These are phyloP conservation scores for Corvus moneduloides DNA, from an alignment of 2,113 vertebrate species.

Conservation along the genomic window DNA sequence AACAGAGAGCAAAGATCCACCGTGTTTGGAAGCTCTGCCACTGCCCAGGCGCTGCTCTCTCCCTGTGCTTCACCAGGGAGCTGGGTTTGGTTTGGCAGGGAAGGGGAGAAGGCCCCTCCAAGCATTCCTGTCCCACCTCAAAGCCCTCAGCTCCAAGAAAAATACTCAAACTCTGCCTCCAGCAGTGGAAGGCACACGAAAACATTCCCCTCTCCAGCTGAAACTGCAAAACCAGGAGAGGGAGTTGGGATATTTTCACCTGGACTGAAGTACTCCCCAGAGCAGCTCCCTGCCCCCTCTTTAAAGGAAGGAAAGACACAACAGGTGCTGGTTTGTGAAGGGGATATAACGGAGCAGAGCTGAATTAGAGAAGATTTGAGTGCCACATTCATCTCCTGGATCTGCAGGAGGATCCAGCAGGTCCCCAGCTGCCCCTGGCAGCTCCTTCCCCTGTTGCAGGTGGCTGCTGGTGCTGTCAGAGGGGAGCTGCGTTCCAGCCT, in stretches of 20 bases:
- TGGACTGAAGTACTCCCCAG: background rate
- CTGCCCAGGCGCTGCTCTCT: background rate
- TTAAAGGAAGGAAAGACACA: background rate
- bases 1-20: background rate
- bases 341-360: background rate
- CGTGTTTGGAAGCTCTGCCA: fast-evolving
- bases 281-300: background rate
- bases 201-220: background rate
- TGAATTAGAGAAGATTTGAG: background rate
- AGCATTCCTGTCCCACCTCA: background rate
- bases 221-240: background rate
- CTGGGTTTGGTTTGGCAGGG: background rate
- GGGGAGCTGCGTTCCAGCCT: background rate
- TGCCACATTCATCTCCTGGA: background rate
- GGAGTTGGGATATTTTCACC: background rate
- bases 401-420: background rate
- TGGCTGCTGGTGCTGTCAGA: background rate
- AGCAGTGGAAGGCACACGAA: background rate
- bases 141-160: background rate
- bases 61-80: background rate
- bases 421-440: background rate
- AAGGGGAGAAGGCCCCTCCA: background rate
- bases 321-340: background rate
- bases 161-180: background rate
- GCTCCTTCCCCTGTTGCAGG: background rate